A percentile compares a stretch with the other conserved stretches of the same genome.
phyloP scores from a whole-genome alignment of 2,888 invertebrate genomes.

The Ischnus inquisitorius region DNA sequence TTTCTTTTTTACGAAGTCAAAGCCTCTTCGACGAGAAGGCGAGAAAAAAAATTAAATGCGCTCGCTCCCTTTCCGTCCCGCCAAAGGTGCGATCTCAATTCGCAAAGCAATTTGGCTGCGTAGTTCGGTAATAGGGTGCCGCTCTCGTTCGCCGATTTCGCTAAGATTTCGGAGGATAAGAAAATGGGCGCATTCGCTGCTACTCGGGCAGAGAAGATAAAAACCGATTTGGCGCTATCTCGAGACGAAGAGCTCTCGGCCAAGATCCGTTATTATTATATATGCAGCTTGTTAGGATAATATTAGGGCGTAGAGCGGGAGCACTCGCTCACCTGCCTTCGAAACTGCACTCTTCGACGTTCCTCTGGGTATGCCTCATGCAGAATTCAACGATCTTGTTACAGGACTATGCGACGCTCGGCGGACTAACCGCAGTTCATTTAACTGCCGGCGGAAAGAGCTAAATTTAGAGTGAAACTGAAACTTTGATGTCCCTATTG shows the following conservation, averaged over 20 bases:
- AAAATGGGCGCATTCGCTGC: constrained; percentile 6
- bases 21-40: no score
- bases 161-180: constrained; percentile 17
- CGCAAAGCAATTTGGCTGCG: constrained; percentile 21
- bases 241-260: constrained; percentile 25
- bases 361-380: constrained; percentile 31
- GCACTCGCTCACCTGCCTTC: constrained; percentile 17
- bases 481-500: background rate
- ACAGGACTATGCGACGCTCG: constrained; percentile 25
- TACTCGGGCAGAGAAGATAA: constrained; percentile 12
- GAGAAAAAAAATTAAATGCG: background rate
- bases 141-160: constrained; percentile 15
- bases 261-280: constrained; percentile 29
- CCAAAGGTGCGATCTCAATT: constrained; percentile 27
- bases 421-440: background rate
- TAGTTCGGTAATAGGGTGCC: constrained; percentile 36
- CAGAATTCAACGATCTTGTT: constrained; percentile 59
- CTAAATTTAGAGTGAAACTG: background rate
- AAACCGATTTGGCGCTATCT: constrained; percentile 29
- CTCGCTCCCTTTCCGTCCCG: background rate
- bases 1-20: no score
- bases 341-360: constrained; percentile 19
- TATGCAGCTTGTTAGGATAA: constrained; percentile 59
- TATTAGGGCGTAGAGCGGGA: constrained; percentile 47
- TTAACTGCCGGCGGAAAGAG: background rate